Conservation (phyloP, 1,140 invertebrate genomes). For the Neelides sp. region DNA sequence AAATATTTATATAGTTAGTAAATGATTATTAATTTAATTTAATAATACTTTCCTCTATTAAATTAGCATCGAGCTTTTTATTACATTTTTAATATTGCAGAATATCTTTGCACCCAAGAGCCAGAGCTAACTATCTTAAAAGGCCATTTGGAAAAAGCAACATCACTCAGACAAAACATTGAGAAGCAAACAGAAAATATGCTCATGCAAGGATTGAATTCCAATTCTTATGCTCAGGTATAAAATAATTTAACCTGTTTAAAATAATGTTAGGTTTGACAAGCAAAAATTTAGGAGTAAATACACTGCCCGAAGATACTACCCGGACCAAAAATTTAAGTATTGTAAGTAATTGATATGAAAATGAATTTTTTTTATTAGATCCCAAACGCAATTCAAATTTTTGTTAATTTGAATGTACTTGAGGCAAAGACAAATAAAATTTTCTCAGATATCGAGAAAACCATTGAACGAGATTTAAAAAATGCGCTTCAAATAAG, state of each 20-base stretch:
- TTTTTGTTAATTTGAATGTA: constrained; percentile 26
- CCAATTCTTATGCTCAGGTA: constrained; percentile 14
- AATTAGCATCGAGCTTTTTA: too few relatives aligned
- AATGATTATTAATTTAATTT: too few relatives aligned
- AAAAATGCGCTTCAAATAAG: constrained; percentile 16
- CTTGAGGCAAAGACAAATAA: constrained; percentile 22
- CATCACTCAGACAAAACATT: constrained; percentile 26
- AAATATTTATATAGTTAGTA: too few relatives aligned
- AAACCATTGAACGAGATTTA: constrained; percentile 18
- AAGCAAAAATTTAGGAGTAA: background rate
- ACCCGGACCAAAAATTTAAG: too few relatives aligned
- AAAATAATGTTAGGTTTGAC: background rate
- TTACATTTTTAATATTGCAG: constrained; percentile 13
- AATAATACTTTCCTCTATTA: too few relatives aligned
- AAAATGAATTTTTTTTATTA: constrained; percentile 3
- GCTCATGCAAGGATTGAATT: constrained; percentile 19
- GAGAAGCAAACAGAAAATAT: constrained; percentile 31
- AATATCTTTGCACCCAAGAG: constrained; percentile 16
- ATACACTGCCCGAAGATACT: too few relatives aligned
- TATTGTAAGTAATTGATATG: background rate
- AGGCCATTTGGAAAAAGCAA: constrained; percentile 21
- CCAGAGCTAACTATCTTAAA: constrained; percentile 15
- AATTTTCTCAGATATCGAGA: constrained; percentile 20
- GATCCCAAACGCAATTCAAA: constrained; percentile 24
- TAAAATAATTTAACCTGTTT: background rate